Base-by-base conservation (phyloP, 2,113 vertebrate genomes). In the Grallaria varia region DNA sequence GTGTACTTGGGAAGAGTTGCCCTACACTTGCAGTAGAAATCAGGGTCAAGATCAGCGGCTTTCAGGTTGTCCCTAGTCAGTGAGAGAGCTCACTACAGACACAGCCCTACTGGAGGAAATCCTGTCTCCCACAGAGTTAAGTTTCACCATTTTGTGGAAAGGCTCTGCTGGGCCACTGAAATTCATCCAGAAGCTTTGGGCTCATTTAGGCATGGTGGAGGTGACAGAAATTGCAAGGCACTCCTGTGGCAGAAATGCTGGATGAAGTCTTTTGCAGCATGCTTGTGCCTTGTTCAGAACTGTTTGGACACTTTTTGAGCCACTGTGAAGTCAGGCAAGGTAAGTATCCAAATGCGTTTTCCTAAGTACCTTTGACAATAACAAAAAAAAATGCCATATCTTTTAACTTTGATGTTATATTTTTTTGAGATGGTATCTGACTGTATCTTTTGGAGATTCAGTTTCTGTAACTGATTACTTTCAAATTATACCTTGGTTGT, bases 391-490 rank as follows among this genome's bases (percentile, higher is more conserved):
- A 88, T 53, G 33, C 22, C 13, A 31, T 6, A n/a, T 72, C 25
- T 75, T 83, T 77, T 82, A 77, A 40, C 45, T 80, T 55, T 2
- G 1, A 2, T 60, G 21, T 25, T 81, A 7, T 62, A 33, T 31
- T 68, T 89, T 89, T 82, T 74, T 87, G 39, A 88, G 59, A 44
- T 52, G 6, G 7, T 40, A 52, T 88, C 59, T 59, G 35, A 45
- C 27, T 39, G 19, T 63, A 24, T 52, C 16, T 93, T 91, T 42
- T 84, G 39, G 60, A 93, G 59, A 78, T 64, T 83, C 31, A 22
- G 25, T 79, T 83, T 93, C 72, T 79, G 31, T 86, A 75, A 35
- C 37, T 71, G 42, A 12, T 74, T 95, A 56, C 83, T 96, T 95
- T 95, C 58, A 53, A 90, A 84, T 45, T 90, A 39, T 71, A n/a